Evolutionary conservation across 2,113 vertebrate genomes (phyloP), one percentile per base, ranked within the genome.

Genomic region (Onychostoma macrolepis): DNA sequence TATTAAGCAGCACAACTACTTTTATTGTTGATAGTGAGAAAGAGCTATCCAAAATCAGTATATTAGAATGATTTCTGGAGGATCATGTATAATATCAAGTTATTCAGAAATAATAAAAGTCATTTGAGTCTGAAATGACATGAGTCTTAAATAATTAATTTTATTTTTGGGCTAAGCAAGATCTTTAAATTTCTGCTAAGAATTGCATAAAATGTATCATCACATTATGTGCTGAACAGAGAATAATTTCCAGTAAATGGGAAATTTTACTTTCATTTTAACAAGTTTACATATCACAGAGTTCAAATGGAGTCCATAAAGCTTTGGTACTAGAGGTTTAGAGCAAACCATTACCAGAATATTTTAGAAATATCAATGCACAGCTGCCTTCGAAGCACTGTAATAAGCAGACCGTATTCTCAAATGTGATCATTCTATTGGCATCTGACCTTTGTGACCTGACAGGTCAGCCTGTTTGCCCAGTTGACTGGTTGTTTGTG

Each of bases 401-500:
- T 80, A 80, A 58, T 61, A 61, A 81, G 53, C 56, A 61, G 48
- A 36, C 36, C 28, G 15, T 43, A 38, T 65, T 69, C 30, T 33
- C 9, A 83, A 69, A 83, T 83, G 13, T 28, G 82, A 84, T 50
- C 65, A 36, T 83, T 71, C 63, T 69, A 3, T 33, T 53, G 63
- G 43, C 12, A 50, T 71, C 43, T 53, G 43, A 74, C 45, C 30
- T 58, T 45, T 84, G 69, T 84, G 69, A 58, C 48, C 83, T 58
- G 69, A 28, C 12, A 26, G 45, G 30, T 56, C 50, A 58, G 50
- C 45, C 67, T 17, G 26, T 69, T 65, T 75, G 48, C 19, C 61
- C 6, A 67, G 33, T 63, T 83, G 56, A 83, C 24, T 72, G 80
- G 83, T 41, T 83, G 72, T 79, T 56, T 77, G 71, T 74, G 45